Base-by-base conservation (phyloP, 2,797 vertebrate species). In the Morelia viridis region DNA sequence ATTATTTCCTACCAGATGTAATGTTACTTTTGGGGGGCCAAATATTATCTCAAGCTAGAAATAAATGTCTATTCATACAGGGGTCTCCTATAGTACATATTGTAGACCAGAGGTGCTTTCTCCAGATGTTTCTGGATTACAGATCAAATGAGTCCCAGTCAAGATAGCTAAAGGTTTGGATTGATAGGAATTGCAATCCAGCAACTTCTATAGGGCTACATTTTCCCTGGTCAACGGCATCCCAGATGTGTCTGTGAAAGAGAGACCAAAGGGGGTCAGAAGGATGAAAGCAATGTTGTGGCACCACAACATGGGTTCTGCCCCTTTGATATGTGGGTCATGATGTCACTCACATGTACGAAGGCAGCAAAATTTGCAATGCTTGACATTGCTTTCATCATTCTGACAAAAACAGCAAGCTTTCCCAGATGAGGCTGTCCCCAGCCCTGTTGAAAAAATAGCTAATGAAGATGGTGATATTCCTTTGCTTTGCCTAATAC, bases 381-480 rank as follows among this genome's bases (percentile, higher is more conserved):
- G 68, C 31, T 41, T 22, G 41, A 80, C 35, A 24, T 19, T 11
- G 76, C 76, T 80, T 80, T 80, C 76, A 80, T 24, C 76, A 80
- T 80, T 80, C 76, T 46, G 41, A 46, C 22, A 10, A 80, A 80
- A 46, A 46, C 35, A 80, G 76, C 76, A 80, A 80, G 71, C 35
- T 46, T 46, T 80, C 35, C 35, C 41, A 19, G 35, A 46, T 80
- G 76, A 24, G 24, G 76, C 35, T 80, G 41, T 46, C 76, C 41
- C 7, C 76, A 24, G 41, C 35, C 5, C 65, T 93, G 76, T 17
- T 87, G 91, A n/a, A 86, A 68, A 83, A 92, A 92, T 88, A 13
- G 92, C 3, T 62, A 89, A 92, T 56, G 41, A 89, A 71, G 93
- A 64, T 53, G 24, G 56, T 5, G 24, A 87, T 89, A 90, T 94